Evolutionary conservation across 2,113 vertebrate genomes (phyloP).

Genomic region (Ursus arctos): DNA sequence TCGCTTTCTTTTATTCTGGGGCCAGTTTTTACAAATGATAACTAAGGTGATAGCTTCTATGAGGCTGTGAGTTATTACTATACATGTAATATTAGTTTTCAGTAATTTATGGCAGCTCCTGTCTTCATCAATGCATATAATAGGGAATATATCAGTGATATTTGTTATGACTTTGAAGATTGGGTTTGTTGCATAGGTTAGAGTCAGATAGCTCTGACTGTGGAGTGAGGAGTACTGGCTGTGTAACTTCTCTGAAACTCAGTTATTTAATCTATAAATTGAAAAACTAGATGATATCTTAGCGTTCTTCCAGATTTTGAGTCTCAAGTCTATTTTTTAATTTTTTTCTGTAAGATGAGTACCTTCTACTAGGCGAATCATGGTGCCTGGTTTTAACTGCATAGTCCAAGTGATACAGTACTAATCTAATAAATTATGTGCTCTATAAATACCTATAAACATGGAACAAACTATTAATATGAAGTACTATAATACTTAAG

Average conservation of each 20-base stretch:
- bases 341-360: slow-evolving; percentile 28
- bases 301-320: slow-evolving; percentile 19
- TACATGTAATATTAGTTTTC: neutral
- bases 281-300: neutral
- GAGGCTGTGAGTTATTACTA: neutral
- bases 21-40: neutral
- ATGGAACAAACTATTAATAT: neutral
- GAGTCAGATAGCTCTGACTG: neutral
- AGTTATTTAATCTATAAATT: neutral
- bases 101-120: neutral
- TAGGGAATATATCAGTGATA: neutral
- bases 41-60: neutral
- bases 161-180: neutral
- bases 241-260: slow-evolving; percentile 25
- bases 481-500: neutral
- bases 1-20: neutral
- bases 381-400: neutral
- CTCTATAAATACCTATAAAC: neutral
- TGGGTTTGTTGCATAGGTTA: neutral
- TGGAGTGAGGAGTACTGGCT: neutral
- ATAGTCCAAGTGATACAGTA: neutral
- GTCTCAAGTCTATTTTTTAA: neutral
- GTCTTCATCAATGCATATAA: neutral
- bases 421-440: neutral
- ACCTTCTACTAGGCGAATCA: neutral